These are phyloP conservation scores for Rhombomys opimus DNA, from an alignment of 2,113 vertebrate genomes.

Conservation along the genomic window DNA sequence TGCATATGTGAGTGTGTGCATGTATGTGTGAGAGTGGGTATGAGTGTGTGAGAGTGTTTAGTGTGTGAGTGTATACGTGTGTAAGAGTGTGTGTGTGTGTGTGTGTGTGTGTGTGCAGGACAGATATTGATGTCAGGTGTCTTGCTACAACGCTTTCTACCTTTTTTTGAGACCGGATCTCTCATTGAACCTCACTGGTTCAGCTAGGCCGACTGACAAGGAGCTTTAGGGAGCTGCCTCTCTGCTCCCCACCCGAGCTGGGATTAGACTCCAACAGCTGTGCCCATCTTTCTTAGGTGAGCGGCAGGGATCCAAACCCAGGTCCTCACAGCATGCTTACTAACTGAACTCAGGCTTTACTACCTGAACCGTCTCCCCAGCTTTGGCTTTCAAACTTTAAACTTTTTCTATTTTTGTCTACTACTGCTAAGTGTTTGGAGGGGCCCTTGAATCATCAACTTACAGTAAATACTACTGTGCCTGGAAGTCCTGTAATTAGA, in stretches of 20 bases:
- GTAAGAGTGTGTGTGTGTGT: not conserved
- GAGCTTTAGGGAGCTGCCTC: not conserved
- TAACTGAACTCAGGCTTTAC: not conserved
- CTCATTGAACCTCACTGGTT: not conserved
- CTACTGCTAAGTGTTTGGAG: conserved; percentile 11
- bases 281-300: no score
- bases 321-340: not conserved
- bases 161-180: not conserved
- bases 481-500: not conserved
- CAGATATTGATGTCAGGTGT: not conserved
- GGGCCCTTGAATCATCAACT: not conserved
- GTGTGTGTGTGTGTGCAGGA: not conserved
- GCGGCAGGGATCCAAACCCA: no score
- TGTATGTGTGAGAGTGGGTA: not conserved
- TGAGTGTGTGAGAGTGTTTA: no score
- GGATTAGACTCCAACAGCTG: not conserved
- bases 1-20: not conserved
- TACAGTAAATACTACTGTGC: not conserved
- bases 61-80: not conserved
- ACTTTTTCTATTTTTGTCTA: not conserved
- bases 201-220: no score
- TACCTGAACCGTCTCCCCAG: not conserved
- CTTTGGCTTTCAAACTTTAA: not conserved
- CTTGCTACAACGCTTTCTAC: not conserved
- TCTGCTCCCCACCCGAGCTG: no score